phyloP scores from a whole-genome alignment of 92 coral and sea anemone genomes.

The Heteractis magnifica region DNA sequence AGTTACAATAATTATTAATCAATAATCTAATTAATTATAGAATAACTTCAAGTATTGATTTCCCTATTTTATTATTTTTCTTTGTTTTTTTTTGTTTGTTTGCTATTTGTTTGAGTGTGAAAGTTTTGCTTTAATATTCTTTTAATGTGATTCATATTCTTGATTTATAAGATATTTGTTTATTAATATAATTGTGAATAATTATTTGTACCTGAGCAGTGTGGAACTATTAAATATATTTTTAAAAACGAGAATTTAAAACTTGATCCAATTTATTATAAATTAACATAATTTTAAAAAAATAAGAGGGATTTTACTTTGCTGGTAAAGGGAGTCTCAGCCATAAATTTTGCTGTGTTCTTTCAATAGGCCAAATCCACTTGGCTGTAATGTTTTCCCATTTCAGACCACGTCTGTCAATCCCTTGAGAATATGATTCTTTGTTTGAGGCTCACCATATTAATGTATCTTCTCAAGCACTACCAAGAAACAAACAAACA shows the following conservation, averaged over 20 bases:
- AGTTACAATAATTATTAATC: background rate
- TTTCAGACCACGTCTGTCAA: too few species aligned
- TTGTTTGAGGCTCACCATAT: too few species aligned
- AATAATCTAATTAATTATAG: background rate
- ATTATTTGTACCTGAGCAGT: constrained; percentile 3
- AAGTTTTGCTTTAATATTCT: too few species aligned
- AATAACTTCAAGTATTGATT: background rate
- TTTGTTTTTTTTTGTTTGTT: background rate
- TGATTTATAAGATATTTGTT: background rate
- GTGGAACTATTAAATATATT: constrained; percentile 10
- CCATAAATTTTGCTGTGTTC: too few species aligned
- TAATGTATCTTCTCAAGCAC: too few species aligned
- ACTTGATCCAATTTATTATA: background rate
- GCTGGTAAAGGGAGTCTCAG: too few species aligned
- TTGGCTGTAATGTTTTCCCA: too few species aligned
- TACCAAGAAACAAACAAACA: too few species aligned
- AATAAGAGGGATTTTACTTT: too few species aligned
- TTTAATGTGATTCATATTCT: too few species aligned
- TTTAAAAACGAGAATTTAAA: background rate
- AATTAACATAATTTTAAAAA: background rate
- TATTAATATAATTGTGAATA: background rate
- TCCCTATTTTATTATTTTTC: background rate
- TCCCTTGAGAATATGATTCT: too few species aligned
- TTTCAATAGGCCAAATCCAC: too few species aligned
- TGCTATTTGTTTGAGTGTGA: background rate